Evolutionary conservation across 2,888 invertebrate genomes (phyloP), one percentile per base, ranked within the genome.

Genomic region (Drosophila vallismaia): DNA sequence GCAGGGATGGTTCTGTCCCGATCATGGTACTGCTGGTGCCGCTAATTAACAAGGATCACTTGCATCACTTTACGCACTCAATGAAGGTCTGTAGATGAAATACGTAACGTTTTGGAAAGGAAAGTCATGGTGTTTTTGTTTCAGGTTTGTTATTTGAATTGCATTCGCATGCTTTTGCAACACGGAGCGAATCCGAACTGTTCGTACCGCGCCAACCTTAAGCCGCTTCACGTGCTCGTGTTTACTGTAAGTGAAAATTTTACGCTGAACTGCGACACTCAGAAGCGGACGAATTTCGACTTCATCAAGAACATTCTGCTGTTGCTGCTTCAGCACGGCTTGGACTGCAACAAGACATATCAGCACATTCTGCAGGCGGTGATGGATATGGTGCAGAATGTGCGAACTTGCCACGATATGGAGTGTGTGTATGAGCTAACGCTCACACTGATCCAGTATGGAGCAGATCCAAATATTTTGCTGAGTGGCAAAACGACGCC

Each of bases 121-220:
- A 12, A 50, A 24, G 3, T 31, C 2, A 31, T 14, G 14, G 19
- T 42, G 6, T 6, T 29, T 9, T 6, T 33, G 42, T n/a, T 24
- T 3, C 12, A 94, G 94, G 94, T 95, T 3, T 95, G 94, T 88
- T 95, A 95, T 88, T 89, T 95, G 75, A 94, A 94, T 85, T 95
- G 95, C 88, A 94, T 96, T 54, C 92, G 94, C 48, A 93, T 95
- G 50, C 92, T 96, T 26, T 91, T 95, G 75, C 94, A 94, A 84
- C 93, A 94, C 87, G 95, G 95, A 71, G 95, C 95, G 28, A 94
- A 95, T 89, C 94, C 95, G 36, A 95, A 95, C 89, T 95, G 95
- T 90, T 93, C 94, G 70, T 94, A 94, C 84, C 92, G 94, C 38
- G 93, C 94, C 56, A 94, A 95, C 89, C 90, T 95, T 51, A 95